Base-by-base conservation (phyloP, 2,888 invertebrate genomes). In the Mimumesa dahlbomi region DNA sequence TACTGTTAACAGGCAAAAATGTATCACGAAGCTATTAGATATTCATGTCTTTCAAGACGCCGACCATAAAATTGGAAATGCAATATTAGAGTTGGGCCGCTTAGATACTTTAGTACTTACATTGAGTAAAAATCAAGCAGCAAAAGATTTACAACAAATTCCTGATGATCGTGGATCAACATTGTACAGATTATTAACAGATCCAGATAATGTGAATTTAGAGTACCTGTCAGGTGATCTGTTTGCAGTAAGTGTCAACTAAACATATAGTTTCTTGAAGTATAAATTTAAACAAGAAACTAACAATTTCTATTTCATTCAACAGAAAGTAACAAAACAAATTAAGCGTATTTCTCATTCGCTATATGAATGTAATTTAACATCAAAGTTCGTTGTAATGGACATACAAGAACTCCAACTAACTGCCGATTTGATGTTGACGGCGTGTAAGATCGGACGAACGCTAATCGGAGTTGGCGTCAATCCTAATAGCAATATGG, bases 401-500 rank as follows among this genome's bases (percentile, higher is more conserved):
- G 90, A 91, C 54, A 87, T 91, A 59, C 90, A 91, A 59, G 93
- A 93, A 80, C 85, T 93, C 9, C 91, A 91, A 65, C 84, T 93
- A n/a, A 91, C 93, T 2, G 91, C 91, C 65, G 93, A 93, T 81
- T 87, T 93, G 40, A 92, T 93, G 91, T 83, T 92, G 19, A 90
- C 92, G 1, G 91, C 92, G 2, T 90, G 85, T 81, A 91, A 92
- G 83, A 91, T 93, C 65, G 92, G 92, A 2, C 89, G 92, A 64
- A 91, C 92, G 1, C 79, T 92, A 62, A 90, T 92, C 29, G 89
- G 91, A 31, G 89, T 91, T 56, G 92, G 93, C 53, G 88, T 91
- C 29, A 92, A 92, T 85, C 92, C 92, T 11, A 90, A 91, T 62
- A 90, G 90, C 71, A 91, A 91, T 72, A 90, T 91, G 90, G 93